Percentiles rank a stretch among this genome's conserved stretches.
Evolutionary conservation across 2,888 invertebrate species (phyloP).

Genomic region (Baccha elongata): DNA sequence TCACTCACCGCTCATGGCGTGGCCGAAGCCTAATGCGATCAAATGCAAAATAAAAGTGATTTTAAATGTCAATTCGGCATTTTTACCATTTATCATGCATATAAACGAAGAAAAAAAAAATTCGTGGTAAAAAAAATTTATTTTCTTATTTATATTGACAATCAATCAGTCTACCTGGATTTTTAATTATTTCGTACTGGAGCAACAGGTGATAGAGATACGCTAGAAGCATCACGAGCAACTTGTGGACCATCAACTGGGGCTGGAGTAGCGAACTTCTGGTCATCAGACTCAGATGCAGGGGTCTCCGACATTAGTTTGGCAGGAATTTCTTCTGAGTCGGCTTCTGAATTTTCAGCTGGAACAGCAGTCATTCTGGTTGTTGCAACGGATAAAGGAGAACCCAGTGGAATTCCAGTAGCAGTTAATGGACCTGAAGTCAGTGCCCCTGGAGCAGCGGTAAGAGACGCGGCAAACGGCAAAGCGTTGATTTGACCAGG

Average conservation of each 20-base stretch:
- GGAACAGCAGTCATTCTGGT: conserved; percentile 13
- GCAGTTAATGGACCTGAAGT: neutral
- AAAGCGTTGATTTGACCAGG: conserved; percentile 23
- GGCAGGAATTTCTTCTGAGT: conserved; percentile 37
- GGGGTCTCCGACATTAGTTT: conserved; percentile 24
- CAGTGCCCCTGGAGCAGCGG: conserved; percentile 7
- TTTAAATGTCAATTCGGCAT: too few relatives aligned
- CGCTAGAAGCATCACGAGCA: conserved; percentile 11
- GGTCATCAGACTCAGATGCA: conserved; percentile 6
- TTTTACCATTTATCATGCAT: too few relatives aligned
- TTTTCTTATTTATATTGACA: conserved; percentile 37
- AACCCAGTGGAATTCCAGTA: neutral
- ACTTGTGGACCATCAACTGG: conserved; percentile 44
- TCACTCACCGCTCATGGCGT: too few relatives aligned
- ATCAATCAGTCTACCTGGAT: conserved; percentile 54
- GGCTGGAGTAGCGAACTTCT: conserved; percentile 38
- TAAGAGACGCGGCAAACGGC: conserved; percentile 15
- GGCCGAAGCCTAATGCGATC: too few relatives aligned
- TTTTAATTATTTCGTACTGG: conserved; percentile 46
- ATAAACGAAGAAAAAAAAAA: too few relatives aligned
- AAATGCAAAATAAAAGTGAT: too few relatives aligned
- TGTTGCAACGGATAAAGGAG: neutral
- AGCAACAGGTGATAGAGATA: conserved; percentile 54
- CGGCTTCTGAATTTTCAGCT: conserved; percentile 3
- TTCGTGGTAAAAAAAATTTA: conserved; percentile 5